These are phyloP conservation scores for Euura lappo DNA, from an alignment of 1,140 invertebrate species.

Conservation along the genomic window DNA sequence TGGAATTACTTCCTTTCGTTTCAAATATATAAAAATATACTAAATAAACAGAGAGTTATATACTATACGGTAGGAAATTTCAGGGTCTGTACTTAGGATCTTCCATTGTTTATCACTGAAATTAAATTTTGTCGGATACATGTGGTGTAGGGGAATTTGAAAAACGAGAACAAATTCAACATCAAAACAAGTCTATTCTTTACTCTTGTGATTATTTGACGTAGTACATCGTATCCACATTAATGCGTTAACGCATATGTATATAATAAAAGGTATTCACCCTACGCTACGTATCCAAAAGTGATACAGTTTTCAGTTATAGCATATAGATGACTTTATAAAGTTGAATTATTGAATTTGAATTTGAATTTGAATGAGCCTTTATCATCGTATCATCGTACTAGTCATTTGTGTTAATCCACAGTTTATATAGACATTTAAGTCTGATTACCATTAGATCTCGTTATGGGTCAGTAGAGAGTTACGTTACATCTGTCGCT, in stretches of 20 bases:
- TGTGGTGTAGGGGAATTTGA: not conserved
- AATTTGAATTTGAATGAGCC: not conserved
- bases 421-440: not conserved
- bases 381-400: not conserved
- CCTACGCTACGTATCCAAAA: not conserved
- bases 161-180: no score
- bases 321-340: not conserved
- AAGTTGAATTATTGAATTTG: not conserved
- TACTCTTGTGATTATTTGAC: no score
- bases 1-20: not conserved
- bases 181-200: no score
- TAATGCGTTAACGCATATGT: not conserved
- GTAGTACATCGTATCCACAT: no score
- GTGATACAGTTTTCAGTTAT: not conserved
- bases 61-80: not conserved
- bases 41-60: not conserved
- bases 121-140: not conserved
- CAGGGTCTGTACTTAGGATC: slow-evolving; percentile 1
- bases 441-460: slow-evolving; percentile 5
- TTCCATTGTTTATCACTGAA: not conserved
- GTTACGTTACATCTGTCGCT: not conserved
- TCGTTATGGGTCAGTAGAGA: not conserved
- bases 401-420: slow-evolving; percentile 5
- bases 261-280: not conserved
- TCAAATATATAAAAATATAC: not conserved